Evolutionary conservation across 2,113 vertebrate genomes (phyloP).

Genomic region (Nothocercus nigrocapillus): DNA sequence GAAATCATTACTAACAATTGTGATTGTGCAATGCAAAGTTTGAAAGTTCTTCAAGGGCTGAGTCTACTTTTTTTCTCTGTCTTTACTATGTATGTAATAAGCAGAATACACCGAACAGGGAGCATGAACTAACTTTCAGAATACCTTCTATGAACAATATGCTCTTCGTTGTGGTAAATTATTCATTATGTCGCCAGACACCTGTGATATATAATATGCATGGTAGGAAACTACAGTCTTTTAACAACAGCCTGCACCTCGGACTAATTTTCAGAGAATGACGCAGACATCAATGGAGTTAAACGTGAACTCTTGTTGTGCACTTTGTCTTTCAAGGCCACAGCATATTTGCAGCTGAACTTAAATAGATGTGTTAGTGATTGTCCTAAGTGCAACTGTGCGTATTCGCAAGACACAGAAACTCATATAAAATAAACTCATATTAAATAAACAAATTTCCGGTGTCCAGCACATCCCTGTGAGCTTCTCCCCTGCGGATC

Average conservation of each 20-base stretch:
- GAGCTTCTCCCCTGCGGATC: background rate
- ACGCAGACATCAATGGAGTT: background rate
- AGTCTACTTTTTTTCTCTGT: background rate
- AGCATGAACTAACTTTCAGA: background rate
- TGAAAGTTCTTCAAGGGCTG: background rate
- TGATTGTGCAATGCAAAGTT: background rate
- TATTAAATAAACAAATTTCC: background rate
- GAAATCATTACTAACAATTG: background rate
- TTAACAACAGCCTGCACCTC: background rate
- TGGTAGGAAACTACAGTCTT: background rate
- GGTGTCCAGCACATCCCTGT: background rate
- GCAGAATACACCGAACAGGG: background rate
- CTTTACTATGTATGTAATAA: background rate
- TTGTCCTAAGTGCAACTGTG: background rate
- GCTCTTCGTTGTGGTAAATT: background rate
- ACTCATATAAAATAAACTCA: fast-evolving
- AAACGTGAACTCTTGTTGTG: background rate
- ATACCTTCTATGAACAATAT: background rate
- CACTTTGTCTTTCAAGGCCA: background rate
- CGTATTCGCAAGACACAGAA: background rate
- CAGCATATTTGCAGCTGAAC: background rate
- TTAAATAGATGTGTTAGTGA: background rate
- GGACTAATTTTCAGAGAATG: background rate
- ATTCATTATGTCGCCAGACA: background rate
- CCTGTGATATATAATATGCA: background rate